These are phyloP conservation scores for Archaeoteleia sp. DNA, from an alignment of 2,888 invertebrate genomes.

Conservation along the genomic window DNA sequence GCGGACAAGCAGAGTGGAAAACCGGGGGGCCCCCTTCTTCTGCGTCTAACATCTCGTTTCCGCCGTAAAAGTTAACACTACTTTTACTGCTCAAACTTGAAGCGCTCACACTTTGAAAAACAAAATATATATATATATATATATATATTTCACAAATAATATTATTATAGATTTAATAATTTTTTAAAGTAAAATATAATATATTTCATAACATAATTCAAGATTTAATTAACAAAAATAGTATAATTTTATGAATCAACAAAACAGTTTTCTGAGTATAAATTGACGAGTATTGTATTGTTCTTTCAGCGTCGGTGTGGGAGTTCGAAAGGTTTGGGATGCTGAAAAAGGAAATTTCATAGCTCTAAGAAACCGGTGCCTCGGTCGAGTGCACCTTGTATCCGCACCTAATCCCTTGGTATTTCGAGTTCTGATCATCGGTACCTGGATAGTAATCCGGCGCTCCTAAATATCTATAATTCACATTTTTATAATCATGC, in stretches of 20 bases:
- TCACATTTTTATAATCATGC: no score
- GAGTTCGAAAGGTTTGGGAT: conserved; percentile 45
- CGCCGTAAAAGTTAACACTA: conserved; percentile 50
- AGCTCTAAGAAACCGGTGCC: conserved; percentile 50
- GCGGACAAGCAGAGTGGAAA: conserved; percentile 61
- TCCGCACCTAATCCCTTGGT: conserved; percentile 42
- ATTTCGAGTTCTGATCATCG: conserved; percentile 20
- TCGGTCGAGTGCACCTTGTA: conserved; percentile 49
- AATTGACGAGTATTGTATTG: conserved; percentile 6
- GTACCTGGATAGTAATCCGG: background rate
- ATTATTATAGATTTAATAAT: no score
- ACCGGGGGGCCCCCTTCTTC: conserved; percentile 59
- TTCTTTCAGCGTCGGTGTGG: conserved; percentile 22
- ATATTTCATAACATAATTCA: no score
- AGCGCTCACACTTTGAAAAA: no score
- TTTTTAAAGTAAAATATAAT: no score
- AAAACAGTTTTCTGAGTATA: no score
- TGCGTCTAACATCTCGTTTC: conserved; percentile 46
- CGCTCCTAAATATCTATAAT: no score
- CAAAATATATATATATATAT: no score
- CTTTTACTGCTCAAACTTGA: conserved; percentile 42
- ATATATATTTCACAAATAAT: no score
- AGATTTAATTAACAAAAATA: no score
- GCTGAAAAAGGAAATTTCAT: conserved; percentile 49
- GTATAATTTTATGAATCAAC: no score